Base-by-base conservation (phyloP, 2,797 vertebrate genomes). In the Dicrostonyx torquatus region DNA sequence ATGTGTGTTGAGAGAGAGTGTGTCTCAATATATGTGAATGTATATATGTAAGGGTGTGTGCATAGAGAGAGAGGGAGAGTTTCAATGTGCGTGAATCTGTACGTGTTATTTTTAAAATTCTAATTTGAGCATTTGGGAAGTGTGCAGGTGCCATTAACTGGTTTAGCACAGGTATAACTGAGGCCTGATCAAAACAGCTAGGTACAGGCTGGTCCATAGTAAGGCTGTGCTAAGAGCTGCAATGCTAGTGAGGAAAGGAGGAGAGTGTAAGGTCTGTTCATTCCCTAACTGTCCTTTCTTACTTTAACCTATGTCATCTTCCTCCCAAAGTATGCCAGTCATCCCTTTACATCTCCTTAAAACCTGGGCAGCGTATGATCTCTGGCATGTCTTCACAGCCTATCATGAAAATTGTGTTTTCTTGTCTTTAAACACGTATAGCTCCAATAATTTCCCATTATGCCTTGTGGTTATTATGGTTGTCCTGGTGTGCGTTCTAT, bases 121-220 rank as follows among this genome's bases (percentile, higher is more conserved):
- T 73, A 45, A 24, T 24, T 62, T 90, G 64, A 76, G 60, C 12
- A 50, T 48, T 72, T 1, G 43, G 18, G 26, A 45, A 90, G 11
- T 50, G 5, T 53, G 2, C 1, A 84, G 40, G 43, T 34, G 43
- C 29, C 9, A 24, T n/a, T 0, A 15, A 5, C 6, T 53, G 43
- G n/a, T 31, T 72, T 53, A 90, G 22, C 37, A 72, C 37, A 76
- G 17, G 5, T 76, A 3, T 40, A 70, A 40, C 10, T 3, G 5
- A 50, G 20, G 77, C 9, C 5, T 18, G 31, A 9, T 76, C 11
- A 34, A 17, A 22, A 1, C 37, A n/a, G 5, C 11, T 77, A 40
- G 12, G 12, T 64, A 80, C 64, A 53, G 14, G 3, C 34, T 82
- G 40, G 14, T 17, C 34, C 18, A 5, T 29, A 8, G 3, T 14